phyloP scores from a whole-genome alignment of 2,888 invertebrate genomes.

The Emesis russula region DNA sequence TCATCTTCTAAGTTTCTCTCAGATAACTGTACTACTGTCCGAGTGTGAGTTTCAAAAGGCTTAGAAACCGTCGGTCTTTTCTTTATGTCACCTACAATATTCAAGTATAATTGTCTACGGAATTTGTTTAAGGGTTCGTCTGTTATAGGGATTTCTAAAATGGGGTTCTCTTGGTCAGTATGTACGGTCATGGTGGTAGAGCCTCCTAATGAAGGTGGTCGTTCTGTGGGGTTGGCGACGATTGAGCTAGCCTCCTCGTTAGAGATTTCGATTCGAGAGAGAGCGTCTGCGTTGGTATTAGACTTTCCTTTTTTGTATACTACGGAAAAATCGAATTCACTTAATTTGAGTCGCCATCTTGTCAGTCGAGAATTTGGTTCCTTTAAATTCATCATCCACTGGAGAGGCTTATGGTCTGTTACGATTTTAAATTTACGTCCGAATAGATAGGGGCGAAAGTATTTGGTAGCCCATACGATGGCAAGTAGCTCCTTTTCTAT shows the following conservation, averaged over 20 bases:
- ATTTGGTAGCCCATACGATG: too few species aligned
- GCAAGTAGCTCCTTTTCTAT: conserved; percentile 83
- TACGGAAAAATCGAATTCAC: too few species aligned
- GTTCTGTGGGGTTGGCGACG: neutral
- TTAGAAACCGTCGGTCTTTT: neutral
- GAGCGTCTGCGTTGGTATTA: neutral
- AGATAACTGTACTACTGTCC: neutral
- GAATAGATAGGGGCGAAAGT: too few species aligned
- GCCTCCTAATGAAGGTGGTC: too few species aligned
- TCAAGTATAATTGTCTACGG: neutral
- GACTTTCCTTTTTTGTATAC: too few species aligned
- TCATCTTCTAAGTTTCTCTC: neutral
- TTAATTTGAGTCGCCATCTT: too few species aligned
- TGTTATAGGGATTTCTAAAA: neutral
- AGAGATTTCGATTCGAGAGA: neutral
- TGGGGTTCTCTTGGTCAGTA: neutral
- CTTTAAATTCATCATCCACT: too few species aligned
- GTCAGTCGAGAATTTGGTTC: too few species aligned
- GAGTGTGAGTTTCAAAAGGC: neutral
- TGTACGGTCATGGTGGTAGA: too few species aligned
- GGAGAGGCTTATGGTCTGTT: too few species aligned
- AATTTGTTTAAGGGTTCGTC: neutral
- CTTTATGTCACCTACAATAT: neutral
- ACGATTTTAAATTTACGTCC: too few species aligned
- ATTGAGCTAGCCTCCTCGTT: neutral